Evolutionary conservation across 1,140 invertebrate genomes (phyloP).

Genomic region (Daktulosphaira vitifoliae): DNA sequence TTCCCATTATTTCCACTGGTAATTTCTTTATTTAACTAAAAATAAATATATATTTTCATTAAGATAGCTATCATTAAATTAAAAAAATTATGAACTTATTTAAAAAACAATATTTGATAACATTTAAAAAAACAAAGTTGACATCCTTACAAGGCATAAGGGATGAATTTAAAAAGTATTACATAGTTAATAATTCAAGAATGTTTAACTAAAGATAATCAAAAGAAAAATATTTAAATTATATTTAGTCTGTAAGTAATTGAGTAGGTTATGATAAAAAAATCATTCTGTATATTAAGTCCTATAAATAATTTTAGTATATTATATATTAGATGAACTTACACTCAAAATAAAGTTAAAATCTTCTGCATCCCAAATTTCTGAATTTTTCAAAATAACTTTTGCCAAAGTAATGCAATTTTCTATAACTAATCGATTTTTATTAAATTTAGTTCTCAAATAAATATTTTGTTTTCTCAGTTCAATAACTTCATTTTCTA

Average conservation of each 20-base stretch:
- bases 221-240: too few species aligned
- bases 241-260: too few species aligned
- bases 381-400: constrained; percentile 6
- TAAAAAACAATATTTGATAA: too few species aligned
- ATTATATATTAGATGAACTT: background rate
- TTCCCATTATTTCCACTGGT: background rate
- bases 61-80: background rate
- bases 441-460: background rate
- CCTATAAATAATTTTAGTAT: too few species aligned
- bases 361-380: background rate
- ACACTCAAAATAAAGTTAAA: background rate
- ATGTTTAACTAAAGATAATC: too few species aligned
- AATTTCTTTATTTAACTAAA: constrained; percentile 1
- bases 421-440: constrained; percentile 1
- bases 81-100: too few species aligned
- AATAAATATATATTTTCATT: background rate
- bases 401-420: background rate
- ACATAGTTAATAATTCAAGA: too few species aligned
- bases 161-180: too few species aligned
- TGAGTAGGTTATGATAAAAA: too few species aligned
- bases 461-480: background rate
- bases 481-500: constrained; percentile 8
- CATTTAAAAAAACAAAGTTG: too few species aligned
- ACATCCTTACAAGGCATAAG: too few species aligned
- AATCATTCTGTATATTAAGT: too few species aligned